Percentiles rank a stretch among this genome's conserved stretches.
phyloP scores from a whole-genome alignment of 2,797 vertebrate species.

The Acipenser transmontanus region DNA sequence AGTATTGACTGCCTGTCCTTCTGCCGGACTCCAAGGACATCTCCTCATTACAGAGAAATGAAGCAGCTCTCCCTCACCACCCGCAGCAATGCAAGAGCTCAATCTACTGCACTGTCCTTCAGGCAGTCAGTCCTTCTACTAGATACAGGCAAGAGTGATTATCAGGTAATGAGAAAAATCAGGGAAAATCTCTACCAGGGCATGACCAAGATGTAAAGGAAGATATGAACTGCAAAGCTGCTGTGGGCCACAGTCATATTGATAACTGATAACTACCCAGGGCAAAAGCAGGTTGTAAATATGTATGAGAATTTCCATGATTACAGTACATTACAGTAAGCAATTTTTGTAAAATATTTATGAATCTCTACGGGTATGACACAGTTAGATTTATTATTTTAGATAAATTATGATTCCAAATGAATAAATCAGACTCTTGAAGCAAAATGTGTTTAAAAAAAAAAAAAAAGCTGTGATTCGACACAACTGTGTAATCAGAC shows the following conservation, averaged over 20 bases:
- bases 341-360: too few species aligned
- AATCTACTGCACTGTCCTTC: background rate
- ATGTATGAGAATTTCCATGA: too few species aligned
- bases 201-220: background rate
- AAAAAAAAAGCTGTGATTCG: too few species aligned
- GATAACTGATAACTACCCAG: background rate
- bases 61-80: background rate
- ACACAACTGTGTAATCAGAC: too few species aligned
- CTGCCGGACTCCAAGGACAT: conserved; percentile 8
- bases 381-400: too few species aligned
- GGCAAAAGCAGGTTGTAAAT: too few species aligned
- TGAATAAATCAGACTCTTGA: too few species aligned
- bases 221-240: background rate
- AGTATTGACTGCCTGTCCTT: conserved; percentile 1
- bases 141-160: background rate
- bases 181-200: background rate
- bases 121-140: background rate
- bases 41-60: conserved; percentile 3
- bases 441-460: too few species aligned
- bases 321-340: too few species aligned
- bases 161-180: background rate
- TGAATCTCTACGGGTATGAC: too few species aligned
- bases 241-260: background rate
- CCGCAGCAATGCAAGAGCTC: background rate
- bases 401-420: too few species aligned